phyloP scores from a whole-genome alignment of 2,113 vertebrate genomes.

The Petromus typicus region DNA sequence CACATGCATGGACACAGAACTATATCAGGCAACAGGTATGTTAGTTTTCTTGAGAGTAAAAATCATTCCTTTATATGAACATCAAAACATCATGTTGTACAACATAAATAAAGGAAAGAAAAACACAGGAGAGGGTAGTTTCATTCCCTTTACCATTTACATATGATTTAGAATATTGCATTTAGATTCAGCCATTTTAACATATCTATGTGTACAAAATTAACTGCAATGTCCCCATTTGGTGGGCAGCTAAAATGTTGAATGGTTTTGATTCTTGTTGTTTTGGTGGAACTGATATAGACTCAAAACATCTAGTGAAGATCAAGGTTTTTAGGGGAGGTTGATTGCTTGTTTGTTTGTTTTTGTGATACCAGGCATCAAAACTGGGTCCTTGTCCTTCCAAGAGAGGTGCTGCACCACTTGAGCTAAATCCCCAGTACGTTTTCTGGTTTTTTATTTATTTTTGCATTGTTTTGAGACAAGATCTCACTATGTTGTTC shows the following conservation, averaged over 20 bases:
- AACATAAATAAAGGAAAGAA: background rate
- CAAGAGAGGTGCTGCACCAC: too few relatives aligned
- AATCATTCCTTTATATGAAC: background rate
- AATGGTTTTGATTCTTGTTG: background rate
- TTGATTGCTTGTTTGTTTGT: too few relatives aligned
- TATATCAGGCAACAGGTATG: background rate
- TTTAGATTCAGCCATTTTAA: conserved; percentile 14
- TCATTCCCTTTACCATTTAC: background rate
- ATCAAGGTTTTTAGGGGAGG: background rate
- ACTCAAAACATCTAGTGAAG: background rate
- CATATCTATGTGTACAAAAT: background rate
- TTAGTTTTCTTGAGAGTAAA: background rate
- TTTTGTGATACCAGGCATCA: too few relatives aligned
- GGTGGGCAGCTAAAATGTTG: background rate
- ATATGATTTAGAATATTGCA: background rate
- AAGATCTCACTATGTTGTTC: too few relatives aligned
- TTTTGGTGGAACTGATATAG: background rate
- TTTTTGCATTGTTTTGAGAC: too few relatives aligned
- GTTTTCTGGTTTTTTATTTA: too few relatives aligned
- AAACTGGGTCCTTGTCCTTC: too few relatives aligned
- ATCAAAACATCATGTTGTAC: too few relatives aligned
- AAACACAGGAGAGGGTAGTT: background rate
- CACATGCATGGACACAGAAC: background rate
- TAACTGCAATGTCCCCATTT: background rate
- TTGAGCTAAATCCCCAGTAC: too few relatives aligned